Base-by-base conservation (phyloP, 2,797 vertebrate species). In the Alcedo atthis region DNA sequence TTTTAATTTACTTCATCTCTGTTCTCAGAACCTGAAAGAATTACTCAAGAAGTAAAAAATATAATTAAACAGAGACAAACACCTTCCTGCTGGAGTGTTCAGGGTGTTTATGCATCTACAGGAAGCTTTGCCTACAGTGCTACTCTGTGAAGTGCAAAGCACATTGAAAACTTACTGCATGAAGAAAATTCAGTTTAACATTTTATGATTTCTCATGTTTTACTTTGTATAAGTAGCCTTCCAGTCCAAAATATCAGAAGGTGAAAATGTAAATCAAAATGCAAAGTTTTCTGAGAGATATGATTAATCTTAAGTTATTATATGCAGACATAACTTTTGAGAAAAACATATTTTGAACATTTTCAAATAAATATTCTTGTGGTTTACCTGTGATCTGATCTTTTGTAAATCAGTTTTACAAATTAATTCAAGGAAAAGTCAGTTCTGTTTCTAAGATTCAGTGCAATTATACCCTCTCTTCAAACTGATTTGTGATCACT, bases 1-100 rank as follows among this genome's bases (percentile, higher is more conserved):
- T 94, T 57, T 93, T 87, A 62, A 91, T 94, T 97, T 87, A 46
- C 35, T 95, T 94, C 94, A 51, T 48, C 46, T 93, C 19, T 71
- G 49, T 51, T 40, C 32, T 81, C 59, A 48, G 17, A 80, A 90
- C 21, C 37, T 78, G 49, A 69, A 77, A 35, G 2, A 94, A 87
- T 90, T 89, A 57, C 53, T 55, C 26, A 51, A 11, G 80, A 63
- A 66, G 62, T 87, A 58, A 74, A 66, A 73, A 75, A 53, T 67
- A 54, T 28, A 85, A 64, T 86, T 46, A 25, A 57, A 83, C 8
- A 74, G 18, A 79, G 66, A 10, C 74, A 78, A 7, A 7, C 32
- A 92, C 28, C 26, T 71, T 88, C 37, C 59, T 67, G 32, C 16
- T 46, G 64, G 33, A 88, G 77, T 80, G 43, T 70, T 94, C 40